Evolutionary conservation across 2,113 vertebrate genomes (phyloP), one percentile per base, ranked within the genome.

Genomic region (Willisornis vidua): DNA sequence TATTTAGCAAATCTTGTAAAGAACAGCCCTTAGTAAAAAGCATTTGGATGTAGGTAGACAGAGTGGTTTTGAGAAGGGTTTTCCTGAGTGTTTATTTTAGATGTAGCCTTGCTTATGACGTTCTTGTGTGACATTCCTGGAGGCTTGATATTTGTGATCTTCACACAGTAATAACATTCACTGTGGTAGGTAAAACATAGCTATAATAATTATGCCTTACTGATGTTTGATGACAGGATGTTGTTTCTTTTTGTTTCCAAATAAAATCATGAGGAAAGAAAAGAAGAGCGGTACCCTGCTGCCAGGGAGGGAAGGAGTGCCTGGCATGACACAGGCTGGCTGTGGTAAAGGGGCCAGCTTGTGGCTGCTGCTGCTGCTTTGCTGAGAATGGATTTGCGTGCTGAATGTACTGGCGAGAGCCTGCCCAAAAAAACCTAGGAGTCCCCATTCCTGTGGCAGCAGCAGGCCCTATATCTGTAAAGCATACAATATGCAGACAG

Each of bases 171-270:
- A 85, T 94, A 96, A 74, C 12, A 3, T 84, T 95, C 92, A 65
- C 88, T 20, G 59, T 92, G 84, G 90, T 93, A 89, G 95, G 86
- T 93, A 92, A 96, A 95, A 95, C 9, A 13, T 78, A 78, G 79
- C 92, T 90, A 45, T 85, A 77, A 75, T 92, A 93, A 92, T 96
- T 92, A 73, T 0, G 3, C 80, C 39, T 81, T 87, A 75, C 83
- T 95, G 74, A 51, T 87, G 74, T 94, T 95, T 14, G 58, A 82
- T 94, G 95, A 93, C 72, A 90, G 71, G 54, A 82, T 89, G 91
- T 96, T 94, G 55, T 89, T 92, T 89, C 93, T 92, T 95, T 96
- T 75, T 91, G 78, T 97, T 95, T 96, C 86, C 75, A 94, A 95
- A 96, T 82, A 79, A 84, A 94, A 85, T 87, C 45, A 87, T 6